Evolutionary conservation across 2,113 vertebrate genomes (phyloP), one percentile per base, ranked within the genome.

Genomic region (Hippocampus mohnikei): DNA sequence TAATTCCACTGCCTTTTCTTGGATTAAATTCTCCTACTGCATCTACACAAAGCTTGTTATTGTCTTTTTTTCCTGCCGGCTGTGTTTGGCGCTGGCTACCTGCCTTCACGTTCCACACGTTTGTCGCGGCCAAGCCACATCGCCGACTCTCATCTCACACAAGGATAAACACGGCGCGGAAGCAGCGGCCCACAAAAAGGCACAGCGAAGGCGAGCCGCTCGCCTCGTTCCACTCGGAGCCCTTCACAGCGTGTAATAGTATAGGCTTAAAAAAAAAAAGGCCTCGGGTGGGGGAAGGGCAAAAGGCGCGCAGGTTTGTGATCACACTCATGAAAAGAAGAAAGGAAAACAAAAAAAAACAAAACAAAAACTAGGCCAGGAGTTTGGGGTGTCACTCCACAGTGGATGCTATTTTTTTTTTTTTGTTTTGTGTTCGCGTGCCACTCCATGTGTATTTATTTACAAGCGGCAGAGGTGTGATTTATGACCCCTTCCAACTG

Each of bases 231-330:
- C 87, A 85, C 72, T 83, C 83, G 76, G 88, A 88, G 88, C 87
- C 85, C 86, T 87, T 87, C 86, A 50, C 85, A 85, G 88, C 83
- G 83, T 89, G 88, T 89, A 91, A 90, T 86, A 87, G 88, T 88
- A 89, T 84, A 88, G 87, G 88, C 85, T 90, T 91, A 18, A 50
- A 44, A 44, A 44, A 44, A 44, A 44, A 13, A 13, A 85, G 89
- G 58, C 83, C 85, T 84, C 83, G 86, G 85, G 84, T 91, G 91
- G 91, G 88, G 90, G 90, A 90, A 89, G 91, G 90, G 90, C 87
- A 88, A 27, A 88, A 88, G 89, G 88, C 90, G 87, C 88, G 90
- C 91, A 91, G 88, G 91, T 90, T 92, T 90, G 88, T 91, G 90
- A 93, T 92, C 90, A 92, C 89, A 91, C 90, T 89, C 80, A 82